Base-by-base conservation (phyloP, 2,888 invertebrate species). In the Phengaris arion region DNA sequence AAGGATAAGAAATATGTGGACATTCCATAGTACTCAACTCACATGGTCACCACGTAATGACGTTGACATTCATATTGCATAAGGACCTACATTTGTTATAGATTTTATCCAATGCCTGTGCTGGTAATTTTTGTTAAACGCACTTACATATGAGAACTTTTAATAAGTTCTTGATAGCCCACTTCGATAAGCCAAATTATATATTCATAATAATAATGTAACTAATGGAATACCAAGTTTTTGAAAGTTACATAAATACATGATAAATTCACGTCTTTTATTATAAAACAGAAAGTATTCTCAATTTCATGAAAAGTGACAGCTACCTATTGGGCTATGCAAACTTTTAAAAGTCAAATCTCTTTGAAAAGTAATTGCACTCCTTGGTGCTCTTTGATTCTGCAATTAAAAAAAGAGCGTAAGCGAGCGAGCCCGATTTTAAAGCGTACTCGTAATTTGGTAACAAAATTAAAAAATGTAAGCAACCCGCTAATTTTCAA, bases 21-120 rank as follows among this genome's bases (percentile, higher is more conserved):
- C 15, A 15, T 9, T 72, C 52, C 54, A 4, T 54, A 35, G 35
- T 35, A 35, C 22, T 35, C 4, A 22, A 35, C 22, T 45, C 22
- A 13, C 35, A 35, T 54, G 72, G 72, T 12, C 35, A 7, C 54
- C 35, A 12, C 15, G 35, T 70, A 48, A 48, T 70, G 72, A 35
- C 72, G 72, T 72, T 72, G 72, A 72, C 72, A 72, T 72, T 72
- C 72, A 72, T 22, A 35, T 72, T 72, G 72, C 72, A 52, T 54
- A 72, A 72, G 54, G 68, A 13, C 54, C 72, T 54, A 72, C 54
- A 70, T 54, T 54, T 54, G 72, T 72, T 72, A 54, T 35, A 72
- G 54, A 72, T 72, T 72, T 72, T 72, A 72, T 72, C 52, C 54
- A 35, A 35, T 22, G 6, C 35, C 7, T 3, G 35, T 35, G 35